These are phyloP conservation scores for Pedicia rivosa DNA, from an alignment of 2,888 invertebrate genomes.

Conservation along the genomic window DNA sequence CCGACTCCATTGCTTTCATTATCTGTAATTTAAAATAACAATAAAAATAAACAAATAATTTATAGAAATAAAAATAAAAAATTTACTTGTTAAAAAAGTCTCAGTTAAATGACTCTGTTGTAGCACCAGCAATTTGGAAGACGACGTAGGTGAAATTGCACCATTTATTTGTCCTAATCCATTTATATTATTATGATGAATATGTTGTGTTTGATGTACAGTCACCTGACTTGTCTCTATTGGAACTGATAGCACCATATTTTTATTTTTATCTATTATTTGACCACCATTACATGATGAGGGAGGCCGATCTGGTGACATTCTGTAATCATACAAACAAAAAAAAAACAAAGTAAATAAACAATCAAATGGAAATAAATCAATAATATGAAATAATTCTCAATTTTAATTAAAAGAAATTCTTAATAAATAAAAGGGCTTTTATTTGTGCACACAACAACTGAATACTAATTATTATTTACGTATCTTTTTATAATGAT, in stretches of 20 bases:
- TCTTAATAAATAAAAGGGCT: no score
- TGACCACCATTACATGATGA: no score
- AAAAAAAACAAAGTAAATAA: no score
- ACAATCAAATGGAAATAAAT: no score
- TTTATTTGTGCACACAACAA: no score
- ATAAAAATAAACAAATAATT: not conserved
- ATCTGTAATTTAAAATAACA: not conserved
- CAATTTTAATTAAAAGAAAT: no score
- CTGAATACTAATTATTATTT: no score
- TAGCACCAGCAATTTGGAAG: constrained; percentile 23
- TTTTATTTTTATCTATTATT: constrained; percentile 12
- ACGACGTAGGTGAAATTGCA: constrained; percentile 20
- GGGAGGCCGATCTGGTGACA: no score
- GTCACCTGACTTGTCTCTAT: constrained; percentile 17
- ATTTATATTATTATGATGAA: constrained; percentile 9
- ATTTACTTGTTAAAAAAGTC: not conserved
- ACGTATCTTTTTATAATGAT: no score
- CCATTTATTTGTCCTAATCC: constrained; percentile 14
- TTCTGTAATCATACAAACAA: no score
- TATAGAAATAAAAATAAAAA: not conserved
- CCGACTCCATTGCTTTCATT: constrained; percentile 15
- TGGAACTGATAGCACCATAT: constrained; percentile 20
- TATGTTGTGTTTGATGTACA: constrained; percentile 14
- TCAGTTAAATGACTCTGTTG: constrained; percentile 14
- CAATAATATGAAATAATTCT: no score